Conservation (phyloP, 2,888 invertebrate genomes). For the Parnassius glacialis region DNA sequence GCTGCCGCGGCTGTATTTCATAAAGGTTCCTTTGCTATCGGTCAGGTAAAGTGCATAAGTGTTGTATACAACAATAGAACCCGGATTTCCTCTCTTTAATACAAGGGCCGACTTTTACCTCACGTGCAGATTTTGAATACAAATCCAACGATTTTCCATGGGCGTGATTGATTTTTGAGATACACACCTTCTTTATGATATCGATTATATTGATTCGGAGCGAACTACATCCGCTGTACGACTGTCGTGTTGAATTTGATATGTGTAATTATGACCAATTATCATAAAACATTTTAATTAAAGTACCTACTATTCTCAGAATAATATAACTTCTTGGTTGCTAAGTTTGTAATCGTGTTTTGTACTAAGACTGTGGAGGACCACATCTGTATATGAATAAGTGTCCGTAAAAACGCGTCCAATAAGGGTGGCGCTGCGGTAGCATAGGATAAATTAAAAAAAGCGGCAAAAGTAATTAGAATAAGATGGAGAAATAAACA, state of each 20-base stretch:
- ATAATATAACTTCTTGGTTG: too few relatives aligned
- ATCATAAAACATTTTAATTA: too few relatives aligned
- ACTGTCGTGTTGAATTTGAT: conserved; percentile 35
- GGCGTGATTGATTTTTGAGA: conserved; percentile 79
- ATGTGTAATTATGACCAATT: conserved; percentile 28
- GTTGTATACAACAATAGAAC: conserved; percentile 69
- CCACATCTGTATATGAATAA: too few relatives aligned
- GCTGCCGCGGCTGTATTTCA: conserved; percentile 51
- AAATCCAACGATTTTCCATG: conserved; percentile 69
- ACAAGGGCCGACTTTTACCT: conserved; percentile 70
- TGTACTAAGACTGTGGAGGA: too few relatives aligned
- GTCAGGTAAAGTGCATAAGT: conserved; percentile 76
- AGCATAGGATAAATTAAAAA: too few relatives aligned
- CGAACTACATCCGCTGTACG: conserved; percentile 48
- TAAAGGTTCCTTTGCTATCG: conserved; percentile 61
- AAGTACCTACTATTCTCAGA: too few relatives aligned
- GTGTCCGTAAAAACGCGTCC: too few relatives aligned
- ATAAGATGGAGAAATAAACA: too few relatives aligned
- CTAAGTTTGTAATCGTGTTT: too few relatives aligned
- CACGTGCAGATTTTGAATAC: conserved; percentile 76
- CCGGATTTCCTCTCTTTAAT: conserved; percentile 81
- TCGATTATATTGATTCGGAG: conserved; percentile 49
- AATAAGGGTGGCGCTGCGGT: too few relatives aligned
- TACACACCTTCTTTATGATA: conserved; percentile 60
- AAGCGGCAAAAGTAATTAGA: too few relatives aligned